Evolutionary conservation across 2,888 invertebrate genomes (phyloP), one percentile per base, ranked within the genome.

Genomic region (Magallana nippona): DNA sequence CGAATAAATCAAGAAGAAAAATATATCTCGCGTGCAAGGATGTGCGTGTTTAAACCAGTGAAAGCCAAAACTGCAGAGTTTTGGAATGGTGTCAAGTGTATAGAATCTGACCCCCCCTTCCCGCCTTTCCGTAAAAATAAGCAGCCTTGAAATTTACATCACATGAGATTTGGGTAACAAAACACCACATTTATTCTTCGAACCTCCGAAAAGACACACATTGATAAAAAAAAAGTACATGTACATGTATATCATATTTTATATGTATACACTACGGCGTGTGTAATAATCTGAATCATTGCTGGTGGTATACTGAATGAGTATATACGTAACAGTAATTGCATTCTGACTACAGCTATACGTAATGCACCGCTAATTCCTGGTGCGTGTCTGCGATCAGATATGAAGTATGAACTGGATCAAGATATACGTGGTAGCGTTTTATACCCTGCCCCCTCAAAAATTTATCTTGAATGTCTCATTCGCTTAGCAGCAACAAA

Each of bases 401-500:
- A 32, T 71, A 27, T 27, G 32, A 71, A 71, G 32, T 71, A 27
- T 22, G 15, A 22, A 22, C 71, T 5, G 5, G 60, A 60, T 3
- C 71, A 11, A 27, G 15, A 15, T 22, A 71, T 71, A 13, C 27
- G 32, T 22, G 15, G 15, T 27, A 60, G n/a, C 60, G 60, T n/a
- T 60, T 60, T n/a, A 60, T 15, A 60, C n/a, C 60, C 17, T n/a
- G 60, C n/a, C n/a, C 8, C 17, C n/a, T 60, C n/a, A 13, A 19
- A 22, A 27, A 27, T 22, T 63, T 71, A 32, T 71, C 71, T 11
- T 71, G 22, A 71, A 71, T 71, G 71, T 27, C 71, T 27, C 22
- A 15, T 13, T 71, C 13, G 15, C 27, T 71, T 71, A 22, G 27
- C 32, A 71, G 71, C 71, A 71, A 71, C 71, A 71, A 32, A 71